A percentile compares a stretch with the other conserved stretches of the same genome.
phyloP scores from a whole-genome alignment of 2,888 invertebrate genomes.

The Eupithecia vulgata region DNA sequence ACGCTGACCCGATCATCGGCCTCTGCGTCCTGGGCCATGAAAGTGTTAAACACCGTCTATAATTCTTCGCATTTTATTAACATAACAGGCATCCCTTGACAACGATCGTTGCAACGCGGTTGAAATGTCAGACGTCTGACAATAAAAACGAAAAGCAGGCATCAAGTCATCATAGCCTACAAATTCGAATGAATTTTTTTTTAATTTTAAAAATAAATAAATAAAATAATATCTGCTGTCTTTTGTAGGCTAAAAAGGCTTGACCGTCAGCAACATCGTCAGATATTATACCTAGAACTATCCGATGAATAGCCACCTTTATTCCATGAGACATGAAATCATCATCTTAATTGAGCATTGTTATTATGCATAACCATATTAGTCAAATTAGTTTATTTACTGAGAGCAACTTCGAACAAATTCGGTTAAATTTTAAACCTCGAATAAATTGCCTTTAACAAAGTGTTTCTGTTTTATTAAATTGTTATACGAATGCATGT shows the following conservation, averaged over 20 bases:
- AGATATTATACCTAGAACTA: background rate
- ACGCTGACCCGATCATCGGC: too few relatives aligned
- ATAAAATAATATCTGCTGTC: background rate
- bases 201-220: too few relatives aligned
- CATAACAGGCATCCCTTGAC: background rate
- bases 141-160: too few relatives aligned
- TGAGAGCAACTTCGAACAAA: background rate
- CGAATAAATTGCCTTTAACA: background rate
- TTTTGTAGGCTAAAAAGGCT: background rate
- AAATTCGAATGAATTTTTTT: too few relatives aligned
- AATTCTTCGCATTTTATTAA: background rate
- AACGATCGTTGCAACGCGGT: too few relatives aligned
- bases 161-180: too few relatives aligned
- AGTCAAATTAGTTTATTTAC: slow-evolving; percentile 40
- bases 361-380: slow-evolving; percentile 31
- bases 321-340: slow-evolving; percentile 14
- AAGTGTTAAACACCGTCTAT: background rate
- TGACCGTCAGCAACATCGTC: background rate
- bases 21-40: too few relatives aligned
- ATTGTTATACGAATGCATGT: background rate
- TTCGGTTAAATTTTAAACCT: background rate
- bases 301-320: background rate
- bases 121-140: too few relatives aligned
- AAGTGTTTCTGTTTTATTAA: background rate
- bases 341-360: slow-evolving; percentile 29